Percentiles rank a stretch among this genome's conserved stretches.
These are phyloP conservation scores for Sarotherodon lohbergeri DNA, from an alignment of 2,113 vertebrate genomes.

Conservation along the genomic window DNA sequence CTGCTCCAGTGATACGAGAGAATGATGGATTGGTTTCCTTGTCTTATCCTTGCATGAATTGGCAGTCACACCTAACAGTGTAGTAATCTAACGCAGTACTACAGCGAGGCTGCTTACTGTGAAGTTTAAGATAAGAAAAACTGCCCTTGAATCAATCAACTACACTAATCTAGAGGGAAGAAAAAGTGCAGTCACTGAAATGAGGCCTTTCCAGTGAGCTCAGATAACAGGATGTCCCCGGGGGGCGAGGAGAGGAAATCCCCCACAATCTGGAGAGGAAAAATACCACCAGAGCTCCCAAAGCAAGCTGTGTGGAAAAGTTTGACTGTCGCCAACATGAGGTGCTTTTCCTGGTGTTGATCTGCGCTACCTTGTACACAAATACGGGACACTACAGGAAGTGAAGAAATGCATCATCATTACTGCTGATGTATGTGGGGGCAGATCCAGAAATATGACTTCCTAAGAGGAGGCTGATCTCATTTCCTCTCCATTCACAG, in stretches of 20 bases:
- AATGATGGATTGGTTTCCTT: not conserved
- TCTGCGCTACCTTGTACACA: not conserved
- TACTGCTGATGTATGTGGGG: not conserved
- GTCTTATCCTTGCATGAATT: not conserved
- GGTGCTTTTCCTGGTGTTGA: not conserved
- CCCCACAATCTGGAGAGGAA: conserved; percentile 32
- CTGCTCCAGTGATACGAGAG: conserved; percentile 2
- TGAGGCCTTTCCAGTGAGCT: conserved; percentile 37
- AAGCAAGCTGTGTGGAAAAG: not conserved
- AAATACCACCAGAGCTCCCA: conserved; percentile 4
- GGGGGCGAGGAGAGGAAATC: conserved; percentile 35
- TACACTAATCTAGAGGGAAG: not conserved
- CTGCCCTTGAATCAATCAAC: not conserved
- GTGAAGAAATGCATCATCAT: not conserved
- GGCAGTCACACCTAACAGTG: not conserved
- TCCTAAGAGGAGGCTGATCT: conserved; percentile 25
- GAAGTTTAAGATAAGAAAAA: not conserved
- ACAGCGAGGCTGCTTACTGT: not conserved
- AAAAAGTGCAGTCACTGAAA: conserved; percentile 2
- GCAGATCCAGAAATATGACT: conserved; percentile 1
- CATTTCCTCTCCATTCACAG: conserved; percentile 42
- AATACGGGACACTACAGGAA: not conserved
- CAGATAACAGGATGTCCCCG: conserved; percentile 53
- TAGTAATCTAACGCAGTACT: not conserved
- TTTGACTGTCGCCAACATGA: not conserved